Base-by-base conservation (phyloP, 2,888 invertebrate species). In the Conops quadrifasciatus region DNA sequence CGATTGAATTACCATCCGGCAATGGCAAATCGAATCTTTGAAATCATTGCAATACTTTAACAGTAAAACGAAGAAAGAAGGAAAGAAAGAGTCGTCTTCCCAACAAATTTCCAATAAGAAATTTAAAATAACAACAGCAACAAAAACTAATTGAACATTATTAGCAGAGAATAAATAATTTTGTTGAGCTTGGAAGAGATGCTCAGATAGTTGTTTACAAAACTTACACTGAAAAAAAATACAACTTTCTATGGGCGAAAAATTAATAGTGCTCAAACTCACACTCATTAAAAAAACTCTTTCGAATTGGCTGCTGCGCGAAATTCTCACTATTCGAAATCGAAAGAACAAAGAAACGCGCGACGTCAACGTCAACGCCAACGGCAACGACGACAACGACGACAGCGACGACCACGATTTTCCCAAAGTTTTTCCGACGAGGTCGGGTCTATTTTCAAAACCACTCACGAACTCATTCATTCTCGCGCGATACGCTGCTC, bases 391-490 rank as follows among this genome's bases (percentile, higher is more conserved):
- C 21, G n/a, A n/a, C n/a, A n/a, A n/a, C n/a, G n/a, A n/a, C n/a
- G n/a, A n/a, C n/a, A n/a, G 28, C 19, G 59, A 9, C 30, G 28
- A 3, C 60, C 28, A 30, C 62, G 62, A 28, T n/a, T 11, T 59
- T 62, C 36, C 9, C 21, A 3, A 2, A 53, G 56, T 66, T 71
- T 71, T 71, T 49, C 71, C 71, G 60, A 58, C 67, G 67, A 67
- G 51, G 49, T 51, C 70, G 71, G 28, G 58, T 51, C 65, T 65
- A 66, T 65, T 72, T 72, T 53, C 47, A 64, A 72, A 72, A 62
- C 58, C 63, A 47, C 63, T 70, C 67, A 56, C 30, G 49, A 65
- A 36, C 73, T 51, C 47, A 58, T 21, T 65, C 72, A 74, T 68
- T 71, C 74, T 60, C 60, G 66, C 58, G 60, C 71, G 68, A 56